A percentile compares a stretch with the other conserved stretches of the same genome.
phyloP scores from a whole-genome alignment of 2,888 invertebrate species.

The Eremobia ochroleuca region DNA sequence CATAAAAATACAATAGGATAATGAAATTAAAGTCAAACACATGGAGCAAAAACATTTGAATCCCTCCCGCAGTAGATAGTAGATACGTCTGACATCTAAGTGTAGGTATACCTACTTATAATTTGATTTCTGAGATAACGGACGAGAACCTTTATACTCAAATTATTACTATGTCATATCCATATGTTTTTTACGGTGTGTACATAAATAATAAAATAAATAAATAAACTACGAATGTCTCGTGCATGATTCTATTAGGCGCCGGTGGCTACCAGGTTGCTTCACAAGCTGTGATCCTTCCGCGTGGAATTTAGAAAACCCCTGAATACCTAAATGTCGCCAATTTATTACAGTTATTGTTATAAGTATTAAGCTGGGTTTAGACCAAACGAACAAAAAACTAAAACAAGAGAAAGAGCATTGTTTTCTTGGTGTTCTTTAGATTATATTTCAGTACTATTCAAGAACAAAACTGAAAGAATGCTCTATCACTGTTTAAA shows the following conservation, averaged over 20 bases:
- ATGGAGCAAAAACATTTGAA: background rate
- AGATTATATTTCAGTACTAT: background rate
- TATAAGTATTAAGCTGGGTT: background rate
- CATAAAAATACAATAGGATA: background rate
- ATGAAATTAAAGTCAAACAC: background rate
- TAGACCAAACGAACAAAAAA: background rate
- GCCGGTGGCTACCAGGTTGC: background rate
- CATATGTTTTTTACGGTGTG: no score
- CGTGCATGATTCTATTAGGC: background rate
- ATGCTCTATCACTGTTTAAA: background rate
- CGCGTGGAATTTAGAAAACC: background rate
- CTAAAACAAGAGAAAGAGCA: background rate
- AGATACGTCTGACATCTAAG: background rate
- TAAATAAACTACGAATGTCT: no score
- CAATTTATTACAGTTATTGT: background rate
- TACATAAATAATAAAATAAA: no score
- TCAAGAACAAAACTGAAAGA: no score
- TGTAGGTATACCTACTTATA: constrained; percentile 2
- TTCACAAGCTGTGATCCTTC: background rate
- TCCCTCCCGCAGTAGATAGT: background rate
- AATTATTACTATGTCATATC: no score
- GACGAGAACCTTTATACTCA: no score
- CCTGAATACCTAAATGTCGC: background rate
- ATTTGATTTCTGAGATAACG: background rate
- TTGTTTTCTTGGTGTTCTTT: background rate